Conservation (phyloP, 1,140 invertebrate genomes). For the Leptinotarsa texana region DNA sequence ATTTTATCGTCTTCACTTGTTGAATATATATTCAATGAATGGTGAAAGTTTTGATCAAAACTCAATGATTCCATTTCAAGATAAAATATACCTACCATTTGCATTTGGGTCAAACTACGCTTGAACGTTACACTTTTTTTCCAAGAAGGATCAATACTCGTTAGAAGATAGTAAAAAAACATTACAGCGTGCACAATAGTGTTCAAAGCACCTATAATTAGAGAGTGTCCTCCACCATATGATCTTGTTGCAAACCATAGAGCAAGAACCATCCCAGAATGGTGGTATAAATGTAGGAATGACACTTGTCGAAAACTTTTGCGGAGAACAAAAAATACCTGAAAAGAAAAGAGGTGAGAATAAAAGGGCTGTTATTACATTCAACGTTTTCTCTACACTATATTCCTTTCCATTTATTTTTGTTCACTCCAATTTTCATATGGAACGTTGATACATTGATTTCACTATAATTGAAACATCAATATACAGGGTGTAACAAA, state of each 20-base stretch:
- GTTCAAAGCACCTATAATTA: neutral
- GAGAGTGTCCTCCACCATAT: neutral
- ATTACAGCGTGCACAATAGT: conserved; percentile 11
- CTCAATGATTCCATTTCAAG: too few species aligned
- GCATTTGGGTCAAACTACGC: neutral
- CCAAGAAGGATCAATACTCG: conserved; percentile 1
- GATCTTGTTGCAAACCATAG: neutral
- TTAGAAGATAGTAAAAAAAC: conserved; percentile 18
- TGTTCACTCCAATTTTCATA: too few species aligned
- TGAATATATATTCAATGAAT: too few species aligned
- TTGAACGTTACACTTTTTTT: conserved; percentile 13
- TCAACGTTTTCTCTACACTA: too few species aligned
- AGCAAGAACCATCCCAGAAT: neutral
- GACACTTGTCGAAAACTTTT: conserved; percentile 4
- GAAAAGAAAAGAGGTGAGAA: neutral
- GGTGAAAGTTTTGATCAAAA: too few species aligned
- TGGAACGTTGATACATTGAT: too few species aligned
- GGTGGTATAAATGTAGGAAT: conserved; percentile 15
- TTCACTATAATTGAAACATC: too few species aligned
- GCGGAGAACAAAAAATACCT: conserved; percentile 4
- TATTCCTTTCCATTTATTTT: too few species aligned
- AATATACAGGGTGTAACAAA: too few species aligned
- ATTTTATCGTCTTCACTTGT: too few species aligned
- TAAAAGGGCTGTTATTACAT: too few species aligned
- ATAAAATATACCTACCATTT: conserved; percentile 12